Percentiles rank a stretch among this genome's conserved stretches.
phyloP scores from a whole-genome alignment of 2,797 vertebrate genomes.

The Catharus ustulatus region DNA sequence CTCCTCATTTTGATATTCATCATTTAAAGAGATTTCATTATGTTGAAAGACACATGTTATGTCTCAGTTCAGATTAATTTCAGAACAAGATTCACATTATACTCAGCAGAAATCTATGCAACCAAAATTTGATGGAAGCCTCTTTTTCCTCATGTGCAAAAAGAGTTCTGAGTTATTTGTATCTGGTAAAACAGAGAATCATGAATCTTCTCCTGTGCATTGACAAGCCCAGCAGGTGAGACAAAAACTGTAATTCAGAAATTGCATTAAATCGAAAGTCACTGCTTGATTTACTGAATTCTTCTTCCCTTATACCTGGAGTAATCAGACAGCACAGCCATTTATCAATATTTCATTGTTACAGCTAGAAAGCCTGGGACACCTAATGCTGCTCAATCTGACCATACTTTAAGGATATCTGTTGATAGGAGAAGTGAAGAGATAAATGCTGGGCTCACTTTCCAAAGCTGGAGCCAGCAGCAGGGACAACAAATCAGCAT shows the following conservation, averaged over 20 bases:
- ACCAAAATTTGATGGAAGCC: not conserved
- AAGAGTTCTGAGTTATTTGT: not conserved
- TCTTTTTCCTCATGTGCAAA: not conserved
- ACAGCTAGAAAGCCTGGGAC: not conserved
- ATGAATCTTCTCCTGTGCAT: not conserved
- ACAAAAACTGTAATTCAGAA: not conserved
- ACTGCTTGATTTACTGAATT: constrained; percentile 17
- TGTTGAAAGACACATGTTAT: not conserved
- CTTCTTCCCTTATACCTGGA: not conserved
- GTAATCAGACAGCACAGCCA: not conserved
- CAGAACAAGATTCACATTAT: not conserved
- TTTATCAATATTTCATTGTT: constrained; percentile 37
- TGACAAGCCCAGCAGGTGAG: not conserved
- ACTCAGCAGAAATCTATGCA: not conserved
- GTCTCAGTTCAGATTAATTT: not conserved
- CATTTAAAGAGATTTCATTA: not conserved
- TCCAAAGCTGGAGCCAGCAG: not conserved
- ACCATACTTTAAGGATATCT: not conserved
- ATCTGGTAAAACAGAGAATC: not conserved
- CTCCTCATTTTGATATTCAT: not conserved
- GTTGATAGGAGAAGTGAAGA: not conserved
- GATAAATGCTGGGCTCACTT: not conserved
- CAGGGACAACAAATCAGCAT: not conserved
- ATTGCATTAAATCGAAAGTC: not conserved
- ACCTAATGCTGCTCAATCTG: constrained; percentile 3